Base-by-base conservation (phyloP, 1,140 invertebrate genomes). In the Drosophila pallidifrons region DNA sequence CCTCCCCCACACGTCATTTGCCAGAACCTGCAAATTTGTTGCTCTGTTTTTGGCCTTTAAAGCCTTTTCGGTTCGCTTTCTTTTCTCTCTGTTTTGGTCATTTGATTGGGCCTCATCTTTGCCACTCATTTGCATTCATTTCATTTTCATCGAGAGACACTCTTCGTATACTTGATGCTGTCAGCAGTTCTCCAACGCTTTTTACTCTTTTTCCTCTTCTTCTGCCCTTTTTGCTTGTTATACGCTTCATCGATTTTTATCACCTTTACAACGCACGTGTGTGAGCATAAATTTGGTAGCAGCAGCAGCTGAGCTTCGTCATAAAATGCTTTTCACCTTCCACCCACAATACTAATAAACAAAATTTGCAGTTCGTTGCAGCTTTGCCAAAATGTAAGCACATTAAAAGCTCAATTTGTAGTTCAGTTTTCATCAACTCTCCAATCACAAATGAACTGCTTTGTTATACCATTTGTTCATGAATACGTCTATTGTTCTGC, bases 111-210 rank as follows among this genome's bases (percentile, higher is more conserved):
- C 15, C 25, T 67, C 55, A 54, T 60, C 45, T 72, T 41, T 47
- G 51, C 61, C 61, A 65, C 52, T 43, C 69, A 59, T 51, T 59
- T 59, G 35, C 46, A 73, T 67, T 73, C 61, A 64, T 52, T 54
- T 38, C 20, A 51, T 63, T 63, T 25, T 63, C 52, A 28, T 54
- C 49, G 35, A 64, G 35, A 25, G 49, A 32, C 15, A 63, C 47
- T 49, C 58, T 30, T 49, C 47, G 16, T 51, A 35, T 51, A 16
- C 46, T 16, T 43, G 41, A 25, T 52, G 49, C 20, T 52, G 46
- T 61, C 59, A 49, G 15, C 59, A 49, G 20, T 6, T 15, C 3
- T 35, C 20, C 20, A 25, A 25, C 20, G 3, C 20, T 57, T 25
- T 11, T 4, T 0, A 7, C 35, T 38, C 32, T 32, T 5, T 6